phyloP scores from a whole-genome alignment of 2,113 vertebrate genomes.

The Bambusicola thoracicus region DNA sequence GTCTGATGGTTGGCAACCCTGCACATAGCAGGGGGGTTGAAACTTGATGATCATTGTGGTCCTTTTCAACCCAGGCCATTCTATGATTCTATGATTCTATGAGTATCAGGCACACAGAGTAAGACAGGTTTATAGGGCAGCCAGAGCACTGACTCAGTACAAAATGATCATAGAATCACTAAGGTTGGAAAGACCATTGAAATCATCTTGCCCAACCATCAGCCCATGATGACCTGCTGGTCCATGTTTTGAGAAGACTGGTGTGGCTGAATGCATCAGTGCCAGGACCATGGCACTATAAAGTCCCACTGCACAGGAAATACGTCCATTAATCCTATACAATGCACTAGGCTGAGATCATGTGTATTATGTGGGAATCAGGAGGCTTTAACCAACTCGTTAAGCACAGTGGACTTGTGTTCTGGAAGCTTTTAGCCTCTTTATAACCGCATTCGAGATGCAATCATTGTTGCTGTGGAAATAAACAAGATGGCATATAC shows the following conservation, averaged over 20 bases:
- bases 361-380: not conserved
- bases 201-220: no score
- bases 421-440: constrained; percentile 5
- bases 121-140: not conserved
- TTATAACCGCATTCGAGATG: not conserved
- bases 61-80: no score
- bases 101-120: not conserved
- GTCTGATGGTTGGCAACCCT: no score
- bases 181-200: no score
- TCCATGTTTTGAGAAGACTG: not conserved
- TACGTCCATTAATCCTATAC: not conserved
- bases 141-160: not conserved
- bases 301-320: not conserved
- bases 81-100: no score
- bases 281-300: not conserved
- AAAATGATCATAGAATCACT: not conserved
- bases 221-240: not conserved
- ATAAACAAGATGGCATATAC: constrained; percentile 5
- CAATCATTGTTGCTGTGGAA: constrained; percentile 30
- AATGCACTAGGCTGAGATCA: not conserved
- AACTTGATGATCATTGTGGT: no score
- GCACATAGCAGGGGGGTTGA: no score
- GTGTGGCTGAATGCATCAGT: not conserved
- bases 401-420: not conserved
- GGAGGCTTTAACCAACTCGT: not conserved